These are phyloP conservation scores for Cephalopterus ornatus DNA, from an alignment of 2,113 vertebrate genomes.

Conservation along the genomic window DNA sequence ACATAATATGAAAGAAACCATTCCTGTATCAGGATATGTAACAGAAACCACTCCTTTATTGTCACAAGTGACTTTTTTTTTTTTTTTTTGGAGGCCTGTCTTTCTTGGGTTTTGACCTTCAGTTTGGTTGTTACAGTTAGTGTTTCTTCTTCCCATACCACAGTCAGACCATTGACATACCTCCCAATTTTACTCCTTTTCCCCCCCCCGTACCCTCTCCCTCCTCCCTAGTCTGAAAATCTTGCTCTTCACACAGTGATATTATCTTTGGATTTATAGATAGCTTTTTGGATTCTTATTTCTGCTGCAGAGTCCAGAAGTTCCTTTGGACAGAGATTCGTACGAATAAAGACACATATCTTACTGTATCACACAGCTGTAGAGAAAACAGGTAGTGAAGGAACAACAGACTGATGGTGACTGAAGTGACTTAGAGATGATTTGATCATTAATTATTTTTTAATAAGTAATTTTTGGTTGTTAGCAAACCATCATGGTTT, in stretches of 20 bases:
- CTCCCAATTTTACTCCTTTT: background rate
- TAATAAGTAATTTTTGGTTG: background rate
- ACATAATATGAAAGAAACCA: background rate
- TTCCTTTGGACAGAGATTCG: background rate
- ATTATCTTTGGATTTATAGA: background rate
- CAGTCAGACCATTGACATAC: background rate
- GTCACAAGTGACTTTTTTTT: background rate
- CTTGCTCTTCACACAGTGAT: background rate
- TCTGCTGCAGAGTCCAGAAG: background rate
- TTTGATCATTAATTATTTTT: background rate
- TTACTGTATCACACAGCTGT: background rate
- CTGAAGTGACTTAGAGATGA: background rate
- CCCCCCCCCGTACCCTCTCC: accelerated
- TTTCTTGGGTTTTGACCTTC: background rate
- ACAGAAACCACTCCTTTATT: background rate
- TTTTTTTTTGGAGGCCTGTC: background rate
- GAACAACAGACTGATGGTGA: background rate
- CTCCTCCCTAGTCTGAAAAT: background rate
- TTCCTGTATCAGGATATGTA: background rate
- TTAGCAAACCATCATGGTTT: background rate
- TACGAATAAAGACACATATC: background rate
- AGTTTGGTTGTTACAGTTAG: background rate
- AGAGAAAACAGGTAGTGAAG: background rate
- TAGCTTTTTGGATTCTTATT: background rate
- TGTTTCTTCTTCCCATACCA: background rate